Evolutionary conservation across 2,888 invertebrate species (phyloP).

Genomic region (Perdita meconis): DNA sequence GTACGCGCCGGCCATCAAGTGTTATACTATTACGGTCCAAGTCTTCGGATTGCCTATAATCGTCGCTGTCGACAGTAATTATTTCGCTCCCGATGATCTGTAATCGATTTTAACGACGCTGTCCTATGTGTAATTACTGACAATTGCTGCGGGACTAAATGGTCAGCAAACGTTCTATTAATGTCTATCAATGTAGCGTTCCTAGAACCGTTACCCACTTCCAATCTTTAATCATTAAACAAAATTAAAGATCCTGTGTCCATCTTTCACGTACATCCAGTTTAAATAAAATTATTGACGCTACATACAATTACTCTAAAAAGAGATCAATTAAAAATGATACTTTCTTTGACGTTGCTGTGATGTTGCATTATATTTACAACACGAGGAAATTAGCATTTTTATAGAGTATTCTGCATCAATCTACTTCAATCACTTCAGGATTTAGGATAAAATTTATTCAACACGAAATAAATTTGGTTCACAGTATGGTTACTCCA

Average conservation of each 20-base stretch:
- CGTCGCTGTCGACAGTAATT: conserved; percentile 53
- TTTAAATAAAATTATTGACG: no score
- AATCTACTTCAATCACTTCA: no score
- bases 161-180: neutral
- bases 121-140: conserved; percentile 31
- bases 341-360: no score
- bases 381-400: no score
- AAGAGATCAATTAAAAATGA: no score
- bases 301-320: no score
- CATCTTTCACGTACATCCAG: no score
- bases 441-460: no score
- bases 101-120: conserved; percentile 18
- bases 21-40: conserved; percentile 70
- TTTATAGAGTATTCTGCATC: no score
- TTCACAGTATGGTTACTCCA: no score
- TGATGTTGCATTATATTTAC: no score
- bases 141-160: conserved; percentile 1
- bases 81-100: conserved; percentile 25
- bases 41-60: conserved; percentile 5
- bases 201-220: neutral
- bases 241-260: neutral
- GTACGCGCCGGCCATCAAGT: conserved; percentile 60
- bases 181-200: neutral
- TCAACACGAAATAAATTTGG: no score
- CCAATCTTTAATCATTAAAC: neutral